A percentile compares a stretch with the other conserved stretches of the same genome.
Conservation (phyloP, 2,113 vertebrate species). For the Rhineura floridana region DNA sequence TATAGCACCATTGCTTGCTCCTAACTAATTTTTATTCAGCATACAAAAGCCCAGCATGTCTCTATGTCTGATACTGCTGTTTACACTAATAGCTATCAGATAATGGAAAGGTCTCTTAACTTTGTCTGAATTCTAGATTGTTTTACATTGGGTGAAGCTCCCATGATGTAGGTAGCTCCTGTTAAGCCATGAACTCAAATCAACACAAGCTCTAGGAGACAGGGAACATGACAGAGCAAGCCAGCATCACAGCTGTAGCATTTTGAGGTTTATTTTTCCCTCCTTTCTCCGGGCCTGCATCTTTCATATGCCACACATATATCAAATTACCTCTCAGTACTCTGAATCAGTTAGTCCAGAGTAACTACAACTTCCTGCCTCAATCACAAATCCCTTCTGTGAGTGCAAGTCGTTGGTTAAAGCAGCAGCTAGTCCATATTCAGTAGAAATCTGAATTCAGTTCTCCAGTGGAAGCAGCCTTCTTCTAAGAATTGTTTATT, state of each 20-base stretch:
- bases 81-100: neutral
- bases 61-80: neutral
- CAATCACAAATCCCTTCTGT: too few species aligned
- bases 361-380: too few species aligned
- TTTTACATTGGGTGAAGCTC: neutral
- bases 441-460: neutral
- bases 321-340: neutral
- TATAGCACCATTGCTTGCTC: too few species aligned
- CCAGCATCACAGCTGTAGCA: conserved; percentile 28
- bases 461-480: neutral
- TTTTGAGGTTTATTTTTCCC: conserved; percentile 45
- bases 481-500: neutral
- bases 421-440: neutral
- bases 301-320: neutral
- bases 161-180: neutral
- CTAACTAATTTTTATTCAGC: neutral
- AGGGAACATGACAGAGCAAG: neutral
- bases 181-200: neutral
- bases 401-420: neutral
- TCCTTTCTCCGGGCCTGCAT: conserved; percentile 59
- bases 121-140: accelerated
- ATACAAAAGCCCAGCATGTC: neutral
- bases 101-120: neutral
- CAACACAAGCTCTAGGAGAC: neutral
- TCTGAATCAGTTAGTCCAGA: neutral